phyloP scores from a whole-genome alignment of 64 coral and sea anemone species.

The Pachyseris speciosa region DNA sequence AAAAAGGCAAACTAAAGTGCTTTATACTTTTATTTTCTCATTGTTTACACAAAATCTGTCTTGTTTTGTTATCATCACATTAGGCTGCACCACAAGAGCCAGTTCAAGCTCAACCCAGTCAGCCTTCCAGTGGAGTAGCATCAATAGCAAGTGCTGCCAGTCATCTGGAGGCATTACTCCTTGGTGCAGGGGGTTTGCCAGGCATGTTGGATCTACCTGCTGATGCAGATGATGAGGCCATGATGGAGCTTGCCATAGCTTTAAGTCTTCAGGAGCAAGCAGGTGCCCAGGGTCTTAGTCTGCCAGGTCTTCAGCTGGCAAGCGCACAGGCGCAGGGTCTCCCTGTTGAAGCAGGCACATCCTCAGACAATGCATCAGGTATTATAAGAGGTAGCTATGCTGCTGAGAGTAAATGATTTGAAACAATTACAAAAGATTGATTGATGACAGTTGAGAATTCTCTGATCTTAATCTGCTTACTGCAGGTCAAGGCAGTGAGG shows the following conservation, averaged over 20 bases:
- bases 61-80: not conserved
- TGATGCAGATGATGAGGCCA: slow-evolving; percentile 99
- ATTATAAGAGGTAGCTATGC: not conserved
- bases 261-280: slow-evolving; percentile 95
- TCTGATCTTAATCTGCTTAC: not conserved
- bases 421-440: not conserved
- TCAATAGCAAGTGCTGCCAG: slow-evolving; percentile 77
- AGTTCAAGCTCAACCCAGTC: slow-evolving; percentile 9
- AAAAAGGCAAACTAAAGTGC: not conserved
- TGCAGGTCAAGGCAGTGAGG: slow-evolving; percentile 92
- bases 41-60: not conserved
- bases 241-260: slow-evolving; percentile 99
- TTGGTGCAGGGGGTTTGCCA: slow-evolving; percentile 79
- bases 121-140: slow-evolving; percentile 22
- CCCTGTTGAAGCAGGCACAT: slow-evolving; percentile 24
- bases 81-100: slow-evolving; percentile 27
- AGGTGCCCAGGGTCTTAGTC: slow-evolving; percentile 48
- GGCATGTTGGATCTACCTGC: slow-evolving; percentile 92
- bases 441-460: not conserved
- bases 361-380: slow-evolving; percentile 62
- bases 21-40: not conserved
- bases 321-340: not conserved
- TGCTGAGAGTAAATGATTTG: not conserved
- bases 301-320: slow-evolving; percentile 26
- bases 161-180: slow-evolving; percentile 84